These are phyloP conservation scores for Eurytoma californica DNA, from an alignment of 2,888 invertebrate species.

Conservation along the genomic window DNA sequence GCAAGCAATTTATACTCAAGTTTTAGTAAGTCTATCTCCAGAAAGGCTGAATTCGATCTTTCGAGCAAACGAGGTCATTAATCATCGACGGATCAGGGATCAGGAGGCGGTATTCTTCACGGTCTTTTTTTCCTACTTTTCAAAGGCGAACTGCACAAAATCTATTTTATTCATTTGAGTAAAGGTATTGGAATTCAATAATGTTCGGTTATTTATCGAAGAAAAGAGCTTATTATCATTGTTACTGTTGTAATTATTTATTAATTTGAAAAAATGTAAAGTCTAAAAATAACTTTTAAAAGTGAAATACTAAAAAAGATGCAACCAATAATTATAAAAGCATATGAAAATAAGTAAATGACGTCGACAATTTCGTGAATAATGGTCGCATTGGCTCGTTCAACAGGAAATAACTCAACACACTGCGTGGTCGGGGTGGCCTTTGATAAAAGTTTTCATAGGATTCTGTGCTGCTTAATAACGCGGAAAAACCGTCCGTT, in stretches of 20 bases:
- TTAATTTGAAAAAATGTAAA: not conserved
- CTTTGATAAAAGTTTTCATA: conserved; percentile 43
- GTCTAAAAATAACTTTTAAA: too few relatives aligned
- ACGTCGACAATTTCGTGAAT: conserved; percentile 3
- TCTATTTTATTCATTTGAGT: too few relatives aligned
- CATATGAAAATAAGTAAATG: too few relatives aligned
- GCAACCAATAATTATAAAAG: too few relatives aligned
- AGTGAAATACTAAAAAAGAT: too few relatives aligned
- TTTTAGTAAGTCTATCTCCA: conserved; percentile 29
- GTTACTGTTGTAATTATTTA: not conserved
- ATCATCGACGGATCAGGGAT: conserved; percentile 44
- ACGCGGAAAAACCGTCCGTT: conserved; percentile 22
- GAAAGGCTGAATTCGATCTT: conserved; percentile 21
- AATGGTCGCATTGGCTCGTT: not conserved
- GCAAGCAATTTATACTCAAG: conserved; percentile 50
- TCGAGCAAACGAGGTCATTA: conserved; percentile 16
- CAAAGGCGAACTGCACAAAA: too few relatives aligned
- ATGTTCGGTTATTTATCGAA: too few relatives aligned
- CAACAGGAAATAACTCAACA: conserved; percentile 2
- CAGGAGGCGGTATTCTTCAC: not conserved
- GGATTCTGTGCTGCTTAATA: conserved; percentile 33
- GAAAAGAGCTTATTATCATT: too few relatives aligned
- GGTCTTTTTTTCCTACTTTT: not conserved
- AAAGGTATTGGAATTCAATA: too few relatives aligned
- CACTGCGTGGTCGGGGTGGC: not conserved